These are phyloP conservation scores for Patella depressa DNA, from an alignment of 2,888 invertebrate species.

Conservation along the genomic window DNA sequence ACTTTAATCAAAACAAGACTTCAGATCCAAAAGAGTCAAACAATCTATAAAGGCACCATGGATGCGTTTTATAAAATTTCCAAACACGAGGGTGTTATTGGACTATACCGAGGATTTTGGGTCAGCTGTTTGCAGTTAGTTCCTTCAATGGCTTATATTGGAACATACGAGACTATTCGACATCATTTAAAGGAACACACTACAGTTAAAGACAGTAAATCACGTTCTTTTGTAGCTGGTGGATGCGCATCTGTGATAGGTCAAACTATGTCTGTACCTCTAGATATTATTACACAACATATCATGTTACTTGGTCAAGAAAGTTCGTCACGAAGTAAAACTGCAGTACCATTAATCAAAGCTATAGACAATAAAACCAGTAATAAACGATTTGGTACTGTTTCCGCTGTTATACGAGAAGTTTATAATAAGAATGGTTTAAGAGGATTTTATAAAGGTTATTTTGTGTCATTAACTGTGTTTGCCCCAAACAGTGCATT, in stretches of 20 bases:
- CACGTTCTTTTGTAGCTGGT: constrained; percentile 81
- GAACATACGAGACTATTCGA: constrained; percentile 92
- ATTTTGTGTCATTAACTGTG: constrained; percentile 89
- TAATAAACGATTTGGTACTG: constrained; percentile 50
- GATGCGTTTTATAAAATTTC: constrained; percentile 93
- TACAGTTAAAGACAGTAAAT: constrained; percentile 71
- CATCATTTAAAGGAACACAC: constrained; percentile 82
- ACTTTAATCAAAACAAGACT: constrained; percentile 95
- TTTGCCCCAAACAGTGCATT: constrained; percentile 97
- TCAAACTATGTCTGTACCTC: constrained; percentile 95
- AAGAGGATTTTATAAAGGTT: constrained; percentile 92
- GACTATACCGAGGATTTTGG: constrained; percentile 95
- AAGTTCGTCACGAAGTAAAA: no score
- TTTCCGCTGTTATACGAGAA: constrained; percentile 77
- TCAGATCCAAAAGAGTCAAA: constrained; percentile 76
- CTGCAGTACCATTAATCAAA: no score
- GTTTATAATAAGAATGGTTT: constrained; percentile 88
- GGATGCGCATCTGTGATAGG: constrained; percentile 92
- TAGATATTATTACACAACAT: constrained; percentile 96
- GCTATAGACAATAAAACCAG: no score
- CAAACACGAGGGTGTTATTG: constrained; percentile 81
- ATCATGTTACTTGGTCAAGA: constrained; percentile 88
- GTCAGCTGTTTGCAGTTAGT: constrained; percentile 85
- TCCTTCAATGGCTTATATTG: constrained; percentile 79
- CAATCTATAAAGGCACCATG: constrained; percentile 83